Evolutionary conservation across 2,797 vertebrate genomes (phyloP).

Genomic region (Crocodylus rhombifer): DNA sequence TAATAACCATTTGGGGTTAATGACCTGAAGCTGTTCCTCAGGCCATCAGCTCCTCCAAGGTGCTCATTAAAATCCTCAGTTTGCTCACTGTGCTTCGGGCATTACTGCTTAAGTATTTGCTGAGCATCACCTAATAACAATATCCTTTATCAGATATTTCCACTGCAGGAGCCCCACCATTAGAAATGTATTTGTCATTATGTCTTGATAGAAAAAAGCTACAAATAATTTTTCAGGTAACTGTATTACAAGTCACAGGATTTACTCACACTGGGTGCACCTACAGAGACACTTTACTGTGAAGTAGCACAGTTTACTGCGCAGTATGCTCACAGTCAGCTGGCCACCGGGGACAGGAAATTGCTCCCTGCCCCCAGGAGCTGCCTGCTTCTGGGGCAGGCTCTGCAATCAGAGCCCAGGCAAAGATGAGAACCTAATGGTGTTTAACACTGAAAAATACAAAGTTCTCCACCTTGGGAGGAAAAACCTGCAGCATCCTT

Average conservation of each 20-base stretch:
- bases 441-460: too few species aligned
- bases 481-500: too few species aligned
- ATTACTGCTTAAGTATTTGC: constrained; percentile 54
- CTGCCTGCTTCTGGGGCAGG: too few species aligned
- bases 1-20: constrained; percentile 62
- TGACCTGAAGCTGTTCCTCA: constrained; percentile 60
- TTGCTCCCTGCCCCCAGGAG: too few species aligned
- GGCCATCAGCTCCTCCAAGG: constrained; percentile 54
- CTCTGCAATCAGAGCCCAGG: too few species aligned
- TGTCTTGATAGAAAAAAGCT: constrained; percentile 28
- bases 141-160: constrained; percentile 54
- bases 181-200: constrained; percentile 30
- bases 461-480: too few species aligned
- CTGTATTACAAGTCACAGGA: constrained; percentile 9
- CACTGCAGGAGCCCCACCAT: constrained; percentile 18
- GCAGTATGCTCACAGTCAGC: too few species aligned
- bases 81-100: constrained; percentile 42
- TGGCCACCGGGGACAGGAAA: too few species aligned
- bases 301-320: too few species aligned
- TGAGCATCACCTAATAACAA: constrained; percentile 61
- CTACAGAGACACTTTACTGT: too few species aligned
- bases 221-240: constrained; percentile 15
- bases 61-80: constrained; percentile 63
- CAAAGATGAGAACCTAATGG: too few species aligned
- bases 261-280: background rate